Evolutionary conservation across 1,140 invertebrate species (phyloP).

Genomic region (Drosophila simulans): DNA sequence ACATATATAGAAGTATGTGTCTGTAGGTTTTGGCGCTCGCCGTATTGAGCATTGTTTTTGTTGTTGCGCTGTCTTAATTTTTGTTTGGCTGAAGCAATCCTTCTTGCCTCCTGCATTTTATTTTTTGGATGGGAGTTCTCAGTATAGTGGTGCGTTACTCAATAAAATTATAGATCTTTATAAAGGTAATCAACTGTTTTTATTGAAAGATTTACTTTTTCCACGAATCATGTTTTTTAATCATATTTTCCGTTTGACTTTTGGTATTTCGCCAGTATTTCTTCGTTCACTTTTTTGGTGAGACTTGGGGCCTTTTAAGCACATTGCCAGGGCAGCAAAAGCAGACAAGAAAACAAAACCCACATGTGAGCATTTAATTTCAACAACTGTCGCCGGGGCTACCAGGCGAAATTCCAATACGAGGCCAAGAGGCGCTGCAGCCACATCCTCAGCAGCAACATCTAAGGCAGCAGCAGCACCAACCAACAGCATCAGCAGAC

Average conservation of each 20-base stretch:
- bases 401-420: conserved; percentile 71
- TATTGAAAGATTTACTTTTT: neutral
- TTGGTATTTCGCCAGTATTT: conserved; percentile 13
- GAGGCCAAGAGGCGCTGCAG: conserved; percentile 21
- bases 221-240: neutral
- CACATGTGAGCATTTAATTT: conserved; percentile 84
- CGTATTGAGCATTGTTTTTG: conserved; percentile 39
- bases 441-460: conserved; percentile 1
- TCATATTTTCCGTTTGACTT: neutral
- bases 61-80: conserved; percentile 15
- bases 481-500: conserved; percentile 28
- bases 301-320: conserved; percentile 35
- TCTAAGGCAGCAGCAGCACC: conserved; percentile 25
- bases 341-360: conserved; percentile 73
- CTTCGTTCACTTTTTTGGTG: conserved; percentile 8
- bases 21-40: conserved; percentile 47
- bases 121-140: conserved; percentile 10
- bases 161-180: neutral
- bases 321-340: conserved; percentile 23
- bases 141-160: conserved; percentile 6
- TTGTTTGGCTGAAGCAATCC: conserved; percentile 33
- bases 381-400: conserved; percentile 79
- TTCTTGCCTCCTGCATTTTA: conserved; percentile 27
- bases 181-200: neutral
- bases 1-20: neutral